Conservation (phyloP, 2,888 invertebrate species). For the Auanema sp. region DNA sequence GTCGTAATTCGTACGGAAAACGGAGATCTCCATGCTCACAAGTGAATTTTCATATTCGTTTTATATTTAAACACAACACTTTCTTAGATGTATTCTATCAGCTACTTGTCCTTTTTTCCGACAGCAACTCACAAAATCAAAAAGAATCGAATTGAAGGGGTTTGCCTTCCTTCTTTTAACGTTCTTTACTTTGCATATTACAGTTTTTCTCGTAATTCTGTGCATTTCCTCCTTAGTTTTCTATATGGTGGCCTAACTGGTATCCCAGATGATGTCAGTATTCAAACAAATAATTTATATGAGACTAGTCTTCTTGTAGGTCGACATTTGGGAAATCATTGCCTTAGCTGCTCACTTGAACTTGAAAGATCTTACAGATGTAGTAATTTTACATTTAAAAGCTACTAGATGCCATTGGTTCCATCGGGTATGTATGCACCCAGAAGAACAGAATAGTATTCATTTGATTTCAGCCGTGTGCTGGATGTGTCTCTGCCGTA, state of each 20-base stretch:
- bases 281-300: conserved; percentile 66
- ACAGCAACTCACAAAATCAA: conserved; percentile 65
- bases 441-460: conserved; percentile 7
- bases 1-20: conserved; percentile 79
- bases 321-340: conserved; percentile 68
- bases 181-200: conserved; percentile 24
- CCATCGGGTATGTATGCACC: conserved; percentile 74
- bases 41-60: conserved; percentile 64
- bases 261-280: conserved; percentile 78
- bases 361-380: conserved; percentile 86
- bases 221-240: conserved; percentile 87
- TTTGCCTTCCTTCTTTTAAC: background rate
- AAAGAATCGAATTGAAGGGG: conserved; percentile 44
- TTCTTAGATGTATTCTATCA: conserved; percentile 77
- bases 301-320: conserved; percentile 13
- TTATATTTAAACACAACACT: background rate
- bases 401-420: conserved; percentile 90
- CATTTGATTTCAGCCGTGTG: conserved; percentile 76
- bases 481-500: conserved; percentile 82
- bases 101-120: conserved; percentile 90
- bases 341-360: conserved; percentile 86
- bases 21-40: conserved; percentile 83
- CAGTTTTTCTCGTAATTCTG: conserved; percentile 81
- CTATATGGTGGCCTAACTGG: conserved; percentile 89
- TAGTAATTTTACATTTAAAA: conserved; percentile 83